phyloP scores from a whole-genome alignment of 35 echinoderm and acorn worm genomes.

The Acanthaster planci region DNA sequence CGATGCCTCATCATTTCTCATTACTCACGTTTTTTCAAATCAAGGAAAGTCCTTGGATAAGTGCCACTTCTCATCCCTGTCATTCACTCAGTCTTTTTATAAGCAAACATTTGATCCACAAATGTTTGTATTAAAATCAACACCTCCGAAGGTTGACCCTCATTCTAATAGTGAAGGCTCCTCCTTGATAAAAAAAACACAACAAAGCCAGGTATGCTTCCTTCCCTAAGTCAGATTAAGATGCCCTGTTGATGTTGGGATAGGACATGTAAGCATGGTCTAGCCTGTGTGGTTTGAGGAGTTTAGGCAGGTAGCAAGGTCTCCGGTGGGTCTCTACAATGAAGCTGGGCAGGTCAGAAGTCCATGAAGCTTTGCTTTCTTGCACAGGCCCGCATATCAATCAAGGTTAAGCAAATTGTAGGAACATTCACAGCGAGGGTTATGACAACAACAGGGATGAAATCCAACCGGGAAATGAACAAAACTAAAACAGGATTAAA shows the following conservation, averaged over 20 bases:
- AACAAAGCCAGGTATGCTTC: background rate
- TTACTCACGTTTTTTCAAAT: background rate
- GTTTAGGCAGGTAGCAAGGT: background rate
- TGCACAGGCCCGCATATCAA: background rate
- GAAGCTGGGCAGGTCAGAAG: background rate
- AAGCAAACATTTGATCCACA: conserved; percentile 14
- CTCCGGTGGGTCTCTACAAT: background rate
- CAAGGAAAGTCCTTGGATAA: conserved; percentile 4
- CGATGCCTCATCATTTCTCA: too few species aligned
- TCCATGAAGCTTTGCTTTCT: background rate
- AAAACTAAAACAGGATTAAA: too few species aligned
- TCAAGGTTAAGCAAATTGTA: background rate
- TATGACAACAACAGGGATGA: too few species aligned
- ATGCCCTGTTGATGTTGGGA: background rate
- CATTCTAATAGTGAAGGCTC: background rate
- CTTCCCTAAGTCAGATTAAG: background rate
- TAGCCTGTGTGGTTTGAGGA: background rate
- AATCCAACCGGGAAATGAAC: too few species aligned
- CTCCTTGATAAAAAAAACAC: background rate
- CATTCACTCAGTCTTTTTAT: background rate
- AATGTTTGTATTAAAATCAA: conserved; percentile 29
- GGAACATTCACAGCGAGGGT: background rate
- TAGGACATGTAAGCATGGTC: background rate
- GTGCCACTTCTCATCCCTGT: background rate
- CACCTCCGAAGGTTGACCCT: background rate